phyloP scores from a whole-genome alignment of 1,140 invertebrate genomes.

The Papilio helenus region DNA sequence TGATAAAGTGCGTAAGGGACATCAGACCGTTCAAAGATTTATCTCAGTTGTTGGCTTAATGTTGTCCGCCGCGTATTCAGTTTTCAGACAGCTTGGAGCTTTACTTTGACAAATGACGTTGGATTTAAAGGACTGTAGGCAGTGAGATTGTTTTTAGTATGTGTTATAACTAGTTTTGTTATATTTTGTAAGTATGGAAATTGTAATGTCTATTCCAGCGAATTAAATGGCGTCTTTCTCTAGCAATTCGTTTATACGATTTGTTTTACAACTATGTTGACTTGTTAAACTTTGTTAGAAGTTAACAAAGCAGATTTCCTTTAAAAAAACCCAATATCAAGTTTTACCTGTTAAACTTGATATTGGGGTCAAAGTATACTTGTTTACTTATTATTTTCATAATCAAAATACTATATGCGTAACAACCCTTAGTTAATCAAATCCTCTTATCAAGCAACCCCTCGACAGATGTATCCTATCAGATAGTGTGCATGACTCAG shows the following conservation, averaged over 20 bases:
- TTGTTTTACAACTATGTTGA: neutral
- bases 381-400: neutral
- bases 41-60: neutral
- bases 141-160: neutral
- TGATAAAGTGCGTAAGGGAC: neutral
- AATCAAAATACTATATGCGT: neutral
- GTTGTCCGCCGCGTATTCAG: neutral
- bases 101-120: neutral
- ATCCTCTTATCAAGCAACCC: neutral
- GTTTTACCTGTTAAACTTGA: too few relatives aligned
- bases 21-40: neutral
- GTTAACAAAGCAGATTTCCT: neutral
- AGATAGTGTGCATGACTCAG: neutral
- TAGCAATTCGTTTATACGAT: neutral
- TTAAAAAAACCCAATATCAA: neutral
- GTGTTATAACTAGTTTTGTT: too few relatives aligned
- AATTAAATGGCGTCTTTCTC: neutral
- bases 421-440: conserved; percentile 11
- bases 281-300: neutral
- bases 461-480: neutral
- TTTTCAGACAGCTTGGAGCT: neutral
- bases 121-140: neutral
- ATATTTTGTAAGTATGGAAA: too few relatives aligned
- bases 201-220: neutral
- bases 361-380: neutral